A percentile compares a stretch with the other conserved stretches of the same genome.
These are phyloP conservation scores for Ictidomys tridecemlineatus DNA, from an alignment of 2,113 vertebrate genomes.

Conservation along the genomic window DNA sequence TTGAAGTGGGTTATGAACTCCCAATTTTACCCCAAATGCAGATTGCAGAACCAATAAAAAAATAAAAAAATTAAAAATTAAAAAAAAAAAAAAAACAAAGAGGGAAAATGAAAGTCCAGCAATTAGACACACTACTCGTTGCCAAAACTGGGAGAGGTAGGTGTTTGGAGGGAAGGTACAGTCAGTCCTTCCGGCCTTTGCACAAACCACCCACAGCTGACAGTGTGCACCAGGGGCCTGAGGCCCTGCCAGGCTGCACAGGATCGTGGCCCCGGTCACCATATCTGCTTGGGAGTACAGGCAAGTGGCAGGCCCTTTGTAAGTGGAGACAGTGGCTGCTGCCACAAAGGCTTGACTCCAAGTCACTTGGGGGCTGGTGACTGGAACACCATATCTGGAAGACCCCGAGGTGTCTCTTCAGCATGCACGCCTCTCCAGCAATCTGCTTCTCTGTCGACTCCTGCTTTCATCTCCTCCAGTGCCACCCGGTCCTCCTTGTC, in stretches of 20 bases:
- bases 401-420: slow-evolving; percentile 53
- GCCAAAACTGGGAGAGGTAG: neutral
- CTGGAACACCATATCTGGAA: slow-evolving; percentile 15
- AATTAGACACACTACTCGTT: neutral
- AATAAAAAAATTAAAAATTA: too few relatives aligned
- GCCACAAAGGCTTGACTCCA: slow-evolving; percentile 32
- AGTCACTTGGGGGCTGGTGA: neutral
- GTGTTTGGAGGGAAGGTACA: neutral
- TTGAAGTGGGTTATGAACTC: too few relatives aligned
- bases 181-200: accelerated
- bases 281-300: neutral
- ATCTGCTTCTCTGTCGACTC: slow-evolving; percentile 56
- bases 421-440: slow-evolving; percentile 52
- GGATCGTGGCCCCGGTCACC: neutral
- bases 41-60: too few relatives aligned
- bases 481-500: neutral
- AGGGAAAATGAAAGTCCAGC: neutral
- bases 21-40: too few relatives aligned
- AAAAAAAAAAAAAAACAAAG: too few relatives aligned
- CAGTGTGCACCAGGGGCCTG: accelerated
- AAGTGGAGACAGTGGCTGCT: neutral
- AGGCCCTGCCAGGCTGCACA: neutral
- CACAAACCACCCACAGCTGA: neutral
- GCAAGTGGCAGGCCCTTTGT: neutral
- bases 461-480: slow-evolving; percentile 47